Percentiles rank a stretch among this genome's conserved stretches.
phyloP scores from a whole-genome alignment of 2,113 vertebrate genomes.

The Myrmecobius fasciatus region DNA sequence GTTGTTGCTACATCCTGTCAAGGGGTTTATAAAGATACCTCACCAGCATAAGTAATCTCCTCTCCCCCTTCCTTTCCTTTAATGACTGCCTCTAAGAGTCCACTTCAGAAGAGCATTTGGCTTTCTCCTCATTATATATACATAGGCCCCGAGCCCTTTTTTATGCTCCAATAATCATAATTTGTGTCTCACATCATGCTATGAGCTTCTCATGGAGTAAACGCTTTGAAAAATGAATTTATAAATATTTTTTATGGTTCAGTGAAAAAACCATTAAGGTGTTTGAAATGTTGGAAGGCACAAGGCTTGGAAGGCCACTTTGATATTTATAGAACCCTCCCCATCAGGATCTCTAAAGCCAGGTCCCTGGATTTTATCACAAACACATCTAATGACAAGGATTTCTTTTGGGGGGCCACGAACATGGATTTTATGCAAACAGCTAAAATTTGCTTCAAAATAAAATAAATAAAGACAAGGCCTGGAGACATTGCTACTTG shows the following conservation, averaged over 20 bases:
- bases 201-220: slow-evolving; percentile 76
- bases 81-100: slow-evolving; percentile 71
- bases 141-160: slow-evolving; percentile 74
- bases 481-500: not conserved
- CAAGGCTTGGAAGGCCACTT: slow-evolving; percentile 79
- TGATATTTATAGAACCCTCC: slow-evolving; percentile 76
- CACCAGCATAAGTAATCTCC: slow-evolving; percentile 73
- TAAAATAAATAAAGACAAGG: slow-evolving; percentile 56
- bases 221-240: slow-evolving; percentile 82
- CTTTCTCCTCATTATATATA: slow-evolving; percentile 81
- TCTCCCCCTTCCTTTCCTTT: slow-evolving; percentile 67
- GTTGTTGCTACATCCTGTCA: slow-evolving; percentile 63
- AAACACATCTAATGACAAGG: slow-evolving; percentile 57
- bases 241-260: slow-evolving; percentile 86
- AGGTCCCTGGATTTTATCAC: slow-evolving; percentile 48
- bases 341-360: slow-evolving; percentile 69
- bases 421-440: slow-evolving; percentile 51
- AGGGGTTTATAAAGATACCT: slow-evolving; percentile 75
- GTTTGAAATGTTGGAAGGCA: slow-evolving; percentile 82
- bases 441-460: slow-evolving; percentile 51
- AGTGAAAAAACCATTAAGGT: slow-evolving; percentile 82
- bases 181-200: slow-evolving; percentile 80
- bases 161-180: slow-evolving; percentile 80
- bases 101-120: slow-evolving; percentile 66
- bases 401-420: slow-evolving; percentile 51